Base-by-base conservation (phyloP, 1,140 invertebrate species). In the Acromyrmex echinatior region DNA sequence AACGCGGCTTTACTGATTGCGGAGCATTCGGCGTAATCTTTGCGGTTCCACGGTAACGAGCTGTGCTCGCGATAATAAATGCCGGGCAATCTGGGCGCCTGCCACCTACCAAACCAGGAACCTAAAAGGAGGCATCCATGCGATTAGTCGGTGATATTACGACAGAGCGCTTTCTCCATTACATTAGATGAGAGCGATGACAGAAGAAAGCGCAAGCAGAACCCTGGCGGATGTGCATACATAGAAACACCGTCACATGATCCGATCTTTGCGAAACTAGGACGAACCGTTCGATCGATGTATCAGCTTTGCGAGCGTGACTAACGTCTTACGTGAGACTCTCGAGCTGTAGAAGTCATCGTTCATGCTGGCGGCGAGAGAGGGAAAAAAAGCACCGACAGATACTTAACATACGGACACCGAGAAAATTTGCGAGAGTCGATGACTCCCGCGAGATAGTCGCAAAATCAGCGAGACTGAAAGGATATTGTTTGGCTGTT, bases 141-240 rank as follows among this genome's bases (percentile, higher is more conserved):
- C 60, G 68, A 86, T 87, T 85, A 68, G 66, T 74, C 45, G 76
- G 28, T 21, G 39, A 70, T 86, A 86, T 86, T 86, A 82, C 85
- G 85, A 86, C 71, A 86, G 58, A 68, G n/a, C 53, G 21, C 86
- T 86, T 87, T 87, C 86, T 76, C 86, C 70, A 25, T 87, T 87
- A 76, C 70, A 76, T 74, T 86, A 71, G 76, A 81, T 49, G 25
- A 60, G 53, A 28, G 58, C 62, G 81, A 87, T 87, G 86, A 87
- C 86, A 86, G 81, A 87, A 70, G 86, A 87, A 87, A 87, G 86
- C 85, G 77, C 51, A 28, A 68, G 31, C 74, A 14, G 74, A 21
- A 45, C 21, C 31, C 58, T 18, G 21, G 84, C 49, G 51, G 65
- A 31, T 82, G 49, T 70, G 10, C 66, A 70, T 16, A 70, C 62